Base-by-base conservation (phyloP, 2,113 vertebrate species). In the Agelaius phoeniceus region DNA sequence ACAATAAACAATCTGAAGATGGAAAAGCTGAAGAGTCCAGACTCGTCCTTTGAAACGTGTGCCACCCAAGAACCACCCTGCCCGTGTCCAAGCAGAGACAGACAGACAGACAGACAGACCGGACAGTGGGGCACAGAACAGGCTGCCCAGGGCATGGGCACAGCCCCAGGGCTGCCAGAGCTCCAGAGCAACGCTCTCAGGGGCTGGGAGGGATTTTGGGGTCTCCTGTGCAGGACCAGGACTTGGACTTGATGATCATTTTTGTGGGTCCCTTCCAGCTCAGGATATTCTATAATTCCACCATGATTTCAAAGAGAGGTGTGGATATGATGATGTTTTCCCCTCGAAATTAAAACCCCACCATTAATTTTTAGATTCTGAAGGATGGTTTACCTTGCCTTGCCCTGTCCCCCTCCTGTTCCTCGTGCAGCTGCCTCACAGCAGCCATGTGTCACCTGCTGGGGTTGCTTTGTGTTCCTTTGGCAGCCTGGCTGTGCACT, bases 381-480 rank as follows among this genome's bases (percentile, higher is more conserved):
- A 12, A 80, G 31, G 22, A 3, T 59, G 35, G 4, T 75, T 74
- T 39, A 23, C 92, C 71, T 80, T 41, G 33, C 76, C 49, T 28
- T 61, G 58, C 52, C 72, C 73, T 80, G 43, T 43, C 44, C n/a
- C 76, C 58, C 48, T 76, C 2, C 79, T 71, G 49, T 39, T 80
- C 33, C 33, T 51, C 1, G 1, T 28, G 61, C 73, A 57, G 62
- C 73, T n/a, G 33, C 41, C n/a, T n/a, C 59, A 4, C 83, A 31
- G 24, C 79, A 81, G 83, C 79, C 88, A 21, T 8, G 1, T 78
- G 63, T 57, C 84, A 28, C 77, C 86, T 89, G 90, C 93, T 87
- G 20, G 16, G 3, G 0, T 23, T 81, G 48, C 61, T 84, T 66
- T 96, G 67, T 88, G 74, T 69, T 26, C 73, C 89, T 41, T 8